A percentile compares a stretch with the other conserved stretches of the same genome.
These are phyloP conservation scores for Dicrostonyx torquatus DNA, from an alignment of 2,797 vertebrate species.

Conservation along the genomic window DNA sequence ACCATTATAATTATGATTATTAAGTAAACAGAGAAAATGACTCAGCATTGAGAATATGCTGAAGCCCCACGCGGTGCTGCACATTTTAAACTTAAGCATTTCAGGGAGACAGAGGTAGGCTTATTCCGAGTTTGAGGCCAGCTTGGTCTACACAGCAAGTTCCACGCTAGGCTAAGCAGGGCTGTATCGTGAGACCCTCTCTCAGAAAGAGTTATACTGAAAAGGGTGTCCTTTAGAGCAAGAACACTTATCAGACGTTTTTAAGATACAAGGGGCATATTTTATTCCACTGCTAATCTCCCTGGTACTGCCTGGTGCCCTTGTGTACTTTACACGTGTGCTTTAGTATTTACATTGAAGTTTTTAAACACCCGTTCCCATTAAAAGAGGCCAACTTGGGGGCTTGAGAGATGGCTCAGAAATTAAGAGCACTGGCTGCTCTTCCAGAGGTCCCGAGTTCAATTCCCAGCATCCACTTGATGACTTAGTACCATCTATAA, in stretches of 20 bases:
- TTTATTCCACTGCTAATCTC: constrained; percentile 3
- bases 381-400: background rate
- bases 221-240: background rate
- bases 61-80: background rate
- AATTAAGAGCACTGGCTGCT: too few species aligned
- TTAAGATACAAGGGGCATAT: background rate
- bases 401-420: too few species aligned
- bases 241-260: background rate
- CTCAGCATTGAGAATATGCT: background rate
- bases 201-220: background rate
- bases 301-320: background rate
- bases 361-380: constrained; percentile 15
- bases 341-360: background rate
- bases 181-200: background rate
- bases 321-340: background rate
- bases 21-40: background rate
- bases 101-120: background rate
- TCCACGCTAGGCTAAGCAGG: background rate
- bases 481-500: too few species aligned
- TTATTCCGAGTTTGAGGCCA: background rate
- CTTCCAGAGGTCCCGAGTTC: too few species aligned
- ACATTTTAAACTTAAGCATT: background rate
- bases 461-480: too few species aligned
- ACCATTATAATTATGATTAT: background rate
- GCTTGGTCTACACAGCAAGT: background rate